Evolutionary conservation across 2,888 invertebrate species (phyloP), one percentile per base, ranked within the genome.

Genomic region (Anorthoa munda): DNA sequence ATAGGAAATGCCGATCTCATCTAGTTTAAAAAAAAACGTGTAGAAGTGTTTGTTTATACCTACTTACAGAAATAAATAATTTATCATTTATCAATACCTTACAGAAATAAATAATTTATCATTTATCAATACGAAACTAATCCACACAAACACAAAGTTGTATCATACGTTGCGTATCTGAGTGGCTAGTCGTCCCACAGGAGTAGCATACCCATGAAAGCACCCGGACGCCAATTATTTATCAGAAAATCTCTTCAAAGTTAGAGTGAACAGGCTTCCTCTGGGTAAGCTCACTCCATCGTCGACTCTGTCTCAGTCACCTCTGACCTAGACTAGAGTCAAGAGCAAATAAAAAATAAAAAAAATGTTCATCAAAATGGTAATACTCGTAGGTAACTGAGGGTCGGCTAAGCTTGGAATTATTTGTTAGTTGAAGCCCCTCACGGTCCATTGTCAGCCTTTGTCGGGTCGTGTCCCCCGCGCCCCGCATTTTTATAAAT

Each of bases 341-440:
- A n/a, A n/a, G n/a, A n/a, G n/a, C n/a, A n/a, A n/a, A n/a, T n/a
- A n/a, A n/a, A n/a, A n/a, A n/a, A n/a, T n/a, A n/a, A n/a, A n/a
- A n/a, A n/a, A 66, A 75, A 61, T 48, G 56, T 69, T 72, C 60
- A 60, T 58, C 64, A 55, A 77, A 64, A 74, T 60, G 60, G 17
- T 72, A 75, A 75, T 63, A n/a, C n/a, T n/a, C n/a, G n/a, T n/a
- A 72, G 69, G 48, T 15, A 56, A 61, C 50, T 48, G 72, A 72
- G 46, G 64, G 67, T 59, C 72, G 50, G 51, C 51, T 56, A 31
- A 72, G 67, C 51, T 63, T 23, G 53, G 31, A 68, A 72, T 79
- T 67, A 79, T 73, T 68, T 56, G 58, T 59, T 55, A 71, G 64
- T 64, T 46, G 26, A 31, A 50, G 50, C 63, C 56, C 50, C 72